A percentile compares a stretch with the other conserved stretches of the same genome.
Evolutionary conservation across 1,140 invertebrate species (phyloP).

Genomic region (Grapholita molesta): DNA sequence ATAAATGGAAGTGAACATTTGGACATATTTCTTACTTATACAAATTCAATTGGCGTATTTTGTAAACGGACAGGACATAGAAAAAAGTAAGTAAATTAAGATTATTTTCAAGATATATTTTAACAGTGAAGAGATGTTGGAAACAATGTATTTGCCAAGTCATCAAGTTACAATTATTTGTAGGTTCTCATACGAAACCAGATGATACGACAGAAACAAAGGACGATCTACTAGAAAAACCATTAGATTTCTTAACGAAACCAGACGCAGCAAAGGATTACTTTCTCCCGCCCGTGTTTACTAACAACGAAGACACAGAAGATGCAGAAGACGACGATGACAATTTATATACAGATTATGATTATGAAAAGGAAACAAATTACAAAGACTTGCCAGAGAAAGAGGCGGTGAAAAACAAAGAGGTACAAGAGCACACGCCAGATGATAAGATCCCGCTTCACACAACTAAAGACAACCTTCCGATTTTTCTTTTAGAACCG

Average conservation of each 20-base stretch:
- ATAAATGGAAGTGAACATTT: constrained; percentile 74
- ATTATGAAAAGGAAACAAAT: constrained; percentile 66
- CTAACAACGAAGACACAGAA: constrained; percentile 50
- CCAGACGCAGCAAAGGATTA: constrained; percentile 58
- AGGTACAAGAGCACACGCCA: constrained; percentile 29
- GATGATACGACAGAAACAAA: constrained; percentile 44
- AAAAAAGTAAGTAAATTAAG: constrained; percentile 47
- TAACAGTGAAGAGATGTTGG: neutral
- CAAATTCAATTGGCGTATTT: constrained; percentile 42
- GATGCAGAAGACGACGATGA: constrained; percentile 60
- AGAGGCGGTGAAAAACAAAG: constrained; percentile 34
- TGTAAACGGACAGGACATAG: constrained; percentile 42
- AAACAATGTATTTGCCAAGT: neutral
- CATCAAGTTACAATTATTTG: neutral
- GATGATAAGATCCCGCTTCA: constrained; percentile 77
- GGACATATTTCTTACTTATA: constrained; percentile 51
- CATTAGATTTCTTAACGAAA: constrained; percentile 46
- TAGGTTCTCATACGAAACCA: constrained; percentile 17
- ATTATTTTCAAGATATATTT: neutral
- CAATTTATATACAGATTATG: constrained; percentile 58
- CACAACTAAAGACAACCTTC: constrained; percentile 80
- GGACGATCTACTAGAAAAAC: constrained; percentile 42
- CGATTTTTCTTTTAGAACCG: constrained; percentile 89
- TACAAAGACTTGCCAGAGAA: constrained; percentile 65
- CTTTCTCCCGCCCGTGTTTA: constrained; percentile 57